Conservation (phyloP, 2,113 vertebrate species). For the Marmota monax region DNA sequence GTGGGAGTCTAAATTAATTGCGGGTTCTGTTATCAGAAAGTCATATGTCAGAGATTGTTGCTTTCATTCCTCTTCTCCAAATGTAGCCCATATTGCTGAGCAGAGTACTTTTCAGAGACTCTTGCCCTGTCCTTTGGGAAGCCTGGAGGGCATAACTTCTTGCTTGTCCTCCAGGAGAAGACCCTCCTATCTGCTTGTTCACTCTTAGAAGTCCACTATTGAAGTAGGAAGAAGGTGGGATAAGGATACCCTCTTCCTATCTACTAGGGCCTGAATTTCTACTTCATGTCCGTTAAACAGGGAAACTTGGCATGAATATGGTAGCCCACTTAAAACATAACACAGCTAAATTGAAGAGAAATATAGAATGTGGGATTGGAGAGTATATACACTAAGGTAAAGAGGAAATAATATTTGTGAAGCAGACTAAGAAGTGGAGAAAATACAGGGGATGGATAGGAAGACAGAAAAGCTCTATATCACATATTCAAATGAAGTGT, state of each 20-base stretch:
- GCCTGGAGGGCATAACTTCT: background rate
- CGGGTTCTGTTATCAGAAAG: constrained; percentile 50
- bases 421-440: background rate
- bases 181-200: constrained; percentile 6
- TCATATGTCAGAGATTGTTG: constrained; percentile 29
- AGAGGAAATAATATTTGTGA: background rate
- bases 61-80: constrained; percentile 51
- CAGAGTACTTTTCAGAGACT: constrained; percentile 26
- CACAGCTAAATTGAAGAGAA: background rate
- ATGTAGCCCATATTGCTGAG: background rate
- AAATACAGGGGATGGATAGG: background rate
- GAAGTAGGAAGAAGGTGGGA: constrained; percentile 33
- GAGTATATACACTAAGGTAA: constrained; percentile 11
- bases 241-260: background rate
- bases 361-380: background rate
- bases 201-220: background rate
- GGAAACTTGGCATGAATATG: background rate
- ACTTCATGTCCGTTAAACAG: background rate
- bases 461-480: background rate
- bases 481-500: background rate
- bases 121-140: constrained; percentile 2
- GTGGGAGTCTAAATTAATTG: background rate
- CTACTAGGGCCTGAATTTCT: background rate
- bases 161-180: constrained; percentile 19
- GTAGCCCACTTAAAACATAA: constrained; percentile 10